phyloP scores from a whole-genome alignment of 2,888 invertebrate genomes.

The Nasonovia ribisnigri region DNA sequence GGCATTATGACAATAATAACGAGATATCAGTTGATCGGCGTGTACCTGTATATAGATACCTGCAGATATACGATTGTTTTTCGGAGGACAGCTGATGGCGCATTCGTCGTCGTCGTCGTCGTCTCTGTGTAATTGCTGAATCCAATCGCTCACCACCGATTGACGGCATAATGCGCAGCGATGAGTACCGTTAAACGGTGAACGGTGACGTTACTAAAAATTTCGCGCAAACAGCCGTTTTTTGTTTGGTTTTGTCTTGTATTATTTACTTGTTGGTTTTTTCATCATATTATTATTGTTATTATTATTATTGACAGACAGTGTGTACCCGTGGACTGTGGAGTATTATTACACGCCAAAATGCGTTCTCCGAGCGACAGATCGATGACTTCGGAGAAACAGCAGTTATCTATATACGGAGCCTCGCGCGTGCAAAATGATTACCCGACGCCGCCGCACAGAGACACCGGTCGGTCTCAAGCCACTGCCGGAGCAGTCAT shows the following conservation, averaged over 20 bases:
- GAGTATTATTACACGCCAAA: background rate
- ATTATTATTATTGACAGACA: background rate
- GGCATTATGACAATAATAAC: background rate
- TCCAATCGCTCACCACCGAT: slow-evolving; percentile 30
- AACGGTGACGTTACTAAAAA: slow-evolving; percentile 43
- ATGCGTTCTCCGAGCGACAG: background rate
- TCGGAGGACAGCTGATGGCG: slow-evolving; percentile 5
- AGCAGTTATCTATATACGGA: background rate
- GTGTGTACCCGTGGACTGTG: background rate
- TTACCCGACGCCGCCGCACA: background rate
- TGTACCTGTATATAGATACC: background rate
- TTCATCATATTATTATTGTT: background rate
- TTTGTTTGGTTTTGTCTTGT: background rate
- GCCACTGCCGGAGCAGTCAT: background rate
- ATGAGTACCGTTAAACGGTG: slow-evolving; percentile 36
- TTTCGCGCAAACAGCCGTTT: slow-evolving; percentile 11
- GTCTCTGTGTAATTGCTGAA: slow-evolving; percentile 19
- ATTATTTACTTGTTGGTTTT: background rate
- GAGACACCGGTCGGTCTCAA: slow-evolving; percentile 4
- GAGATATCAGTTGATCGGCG: background rate
- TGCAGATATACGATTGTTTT: background rate
- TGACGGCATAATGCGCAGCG: background rate
- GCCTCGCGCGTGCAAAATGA: background rate
- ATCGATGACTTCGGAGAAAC: slow-evolving; percentile 36
- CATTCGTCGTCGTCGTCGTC: background rate